Percentiles rank a stretch among this genome's conserved stretches.
Conservation (phyloP, 2,797 vertebrate genomes). For the Aulostomus chinensis region DNA sequence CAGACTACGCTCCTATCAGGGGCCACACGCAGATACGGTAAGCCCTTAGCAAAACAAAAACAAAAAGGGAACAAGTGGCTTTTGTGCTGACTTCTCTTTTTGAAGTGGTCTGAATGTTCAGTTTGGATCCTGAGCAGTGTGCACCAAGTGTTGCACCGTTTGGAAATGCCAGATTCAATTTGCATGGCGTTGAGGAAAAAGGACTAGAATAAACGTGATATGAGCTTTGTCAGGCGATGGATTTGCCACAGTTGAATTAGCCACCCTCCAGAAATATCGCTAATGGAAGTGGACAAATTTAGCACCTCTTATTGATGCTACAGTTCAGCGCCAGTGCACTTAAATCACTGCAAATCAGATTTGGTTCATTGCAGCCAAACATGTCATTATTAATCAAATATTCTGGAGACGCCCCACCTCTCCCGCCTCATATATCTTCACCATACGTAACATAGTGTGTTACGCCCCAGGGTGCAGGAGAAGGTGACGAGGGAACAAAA, state of each 20-base stretch:
- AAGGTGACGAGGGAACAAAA: constrained; percentile 50
- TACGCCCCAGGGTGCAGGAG: constrained; percentile 15
- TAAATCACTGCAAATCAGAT: constrained; percentile 34
- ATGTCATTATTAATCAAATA: constrained; percentile 1
- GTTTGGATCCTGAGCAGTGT: constrained; percentile 13
- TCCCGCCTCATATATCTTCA: too few relatives aligned
- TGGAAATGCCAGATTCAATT: constrained; percentile 56
- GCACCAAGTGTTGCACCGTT: constrained; percentile 14
- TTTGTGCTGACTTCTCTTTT: constrained; percentile 22
- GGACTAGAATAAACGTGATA: constrained; percentile 55
- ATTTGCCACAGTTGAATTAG: constrained; percentile 54
- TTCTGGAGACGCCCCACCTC: background rate
- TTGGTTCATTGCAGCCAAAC: constrained; percentile 8
- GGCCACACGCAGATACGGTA: constrained; percentile 78
- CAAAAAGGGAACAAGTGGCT: constrained; percentile 5
- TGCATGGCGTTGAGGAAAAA: constrained; percentile 44
- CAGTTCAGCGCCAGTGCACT: constrained; percentile 33
- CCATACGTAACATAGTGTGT: too few relatives aligned
- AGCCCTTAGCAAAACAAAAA: constrained; percentile 30
- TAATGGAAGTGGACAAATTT: constrained; percentile 56
- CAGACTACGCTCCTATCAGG: constrained; percentile 81
- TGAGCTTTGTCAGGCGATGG: constrained; percentile 52
- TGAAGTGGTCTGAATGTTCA: constrained; percentile 25
- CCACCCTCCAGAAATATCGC: constrained; percentile 40
- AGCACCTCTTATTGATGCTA: constrained; percentile 25